A percentile compares a stretch with the other conserved stretches of the same genome.
Conservation (phyloP, 2,113 vertebrate species). For the Agelaius tricolor region DNA sequence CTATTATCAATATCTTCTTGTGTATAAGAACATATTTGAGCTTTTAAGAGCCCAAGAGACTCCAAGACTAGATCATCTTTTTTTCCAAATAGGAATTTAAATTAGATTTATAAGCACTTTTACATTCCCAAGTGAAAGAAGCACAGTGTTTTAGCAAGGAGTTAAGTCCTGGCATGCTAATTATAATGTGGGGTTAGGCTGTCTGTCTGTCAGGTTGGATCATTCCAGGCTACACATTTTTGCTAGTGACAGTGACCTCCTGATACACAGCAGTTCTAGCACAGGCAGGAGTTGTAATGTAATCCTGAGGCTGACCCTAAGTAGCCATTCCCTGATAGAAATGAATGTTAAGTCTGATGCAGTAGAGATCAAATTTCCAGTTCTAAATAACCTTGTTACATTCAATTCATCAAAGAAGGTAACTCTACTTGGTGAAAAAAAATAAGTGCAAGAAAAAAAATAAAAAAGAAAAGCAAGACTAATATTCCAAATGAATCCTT, state of each 20-base stretch:
- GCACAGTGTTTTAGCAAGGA: not conserved
- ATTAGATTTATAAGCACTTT: slow-evolving; percentile 19
- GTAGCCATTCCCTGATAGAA: not conserved
- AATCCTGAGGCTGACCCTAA: not conserved
- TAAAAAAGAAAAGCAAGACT: not conserved
- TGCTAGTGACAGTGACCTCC: not conserved
- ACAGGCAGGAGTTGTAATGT: not conserved
- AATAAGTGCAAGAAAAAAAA: not conserved
- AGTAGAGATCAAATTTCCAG: not conserved
- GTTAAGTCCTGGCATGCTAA: not conserved
- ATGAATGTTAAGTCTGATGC: not conserved
- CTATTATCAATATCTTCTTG: not conserved
- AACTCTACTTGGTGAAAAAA: not conserved
- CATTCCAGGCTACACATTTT: not conserved
- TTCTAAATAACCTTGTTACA: not conserved
- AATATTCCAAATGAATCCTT: not conserved
- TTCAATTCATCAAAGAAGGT: not conserved
- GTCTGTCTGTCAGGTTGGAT: not conserved
- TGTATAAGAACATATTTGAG: not conserved
- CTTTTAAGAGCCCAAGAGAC: not conserved
- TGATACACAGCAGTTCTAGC: not conserved
- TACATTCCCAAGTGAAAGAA: not conserved
- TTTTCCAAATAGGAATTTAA: not conserved
- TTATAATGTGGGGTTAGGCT: not conserved
- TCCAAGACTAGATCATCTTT: not conserved